Conservation (phyloP, 2,888 invertebrate species). For the Trissolcus japonicus region DNA sequence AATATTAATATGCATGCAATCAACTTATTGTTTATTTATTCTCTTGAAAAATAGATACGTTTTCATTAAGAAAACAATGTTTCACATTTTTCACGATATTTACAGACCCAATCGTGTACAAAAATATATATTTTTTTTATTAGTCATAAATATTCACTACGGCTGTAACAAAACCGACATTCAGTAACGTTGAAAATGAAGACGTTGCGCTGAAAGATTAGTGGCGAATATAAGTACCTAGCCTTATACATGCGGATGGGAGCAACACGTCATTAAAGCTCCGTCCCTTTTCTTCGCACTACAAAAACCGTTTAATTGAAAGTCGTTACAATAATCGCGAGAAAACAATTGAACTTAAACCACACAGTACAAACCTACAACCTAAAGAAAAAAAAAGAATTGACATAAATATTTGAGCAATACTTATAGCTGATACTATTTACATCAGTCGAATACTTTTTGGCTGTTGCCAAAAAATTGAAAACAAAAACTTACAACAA, state of each 20-base stretch:
- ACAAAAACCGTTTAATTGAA: constrained; percentile 39
- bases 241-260: background rate
- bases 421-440: constrained; percentile 30
- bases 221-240: constrained; percentile 57
- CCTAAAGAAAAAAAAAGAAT: constrained; percentile 17
- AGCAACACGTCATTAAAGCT: constrained; percentile 44
- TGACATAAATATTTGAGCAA: constrained; percentile 58
- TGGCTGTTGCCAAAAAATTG: constrained; percentile 17
- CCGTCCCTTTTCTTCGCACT: constrained; percentile 41
- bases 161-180: constrained; percentile 7
- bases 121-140: constrained; percentile 27
- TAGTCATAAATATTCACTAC: constrained; percentile 16
- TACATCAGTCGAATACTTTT: constrained; percentile 48
- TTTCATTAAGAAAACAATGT: background rate
- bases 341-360: constrained; percentile 33
- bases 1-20: too few relatives aligned
- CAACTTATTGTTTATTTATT: background rate
- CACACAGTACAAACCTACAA: constrained; percentile 17
- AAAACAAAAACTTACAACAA: constrained; percentile 2
- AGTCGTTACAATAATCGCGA: constrained; percentile 32
- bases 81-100: background rate
- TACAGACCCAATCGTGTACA: constrained; percentile 2
- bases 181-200: constrained; percentile 62
- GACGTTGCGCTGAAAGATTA: constrained; percentile 69
- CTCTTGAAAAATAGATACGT: background rate